Percentiles rank a stretch among this genome's conserved stretches.
Conservation (phyloP, 2,113 vertebrate species). For the Manacus vitellinus region DNA sequence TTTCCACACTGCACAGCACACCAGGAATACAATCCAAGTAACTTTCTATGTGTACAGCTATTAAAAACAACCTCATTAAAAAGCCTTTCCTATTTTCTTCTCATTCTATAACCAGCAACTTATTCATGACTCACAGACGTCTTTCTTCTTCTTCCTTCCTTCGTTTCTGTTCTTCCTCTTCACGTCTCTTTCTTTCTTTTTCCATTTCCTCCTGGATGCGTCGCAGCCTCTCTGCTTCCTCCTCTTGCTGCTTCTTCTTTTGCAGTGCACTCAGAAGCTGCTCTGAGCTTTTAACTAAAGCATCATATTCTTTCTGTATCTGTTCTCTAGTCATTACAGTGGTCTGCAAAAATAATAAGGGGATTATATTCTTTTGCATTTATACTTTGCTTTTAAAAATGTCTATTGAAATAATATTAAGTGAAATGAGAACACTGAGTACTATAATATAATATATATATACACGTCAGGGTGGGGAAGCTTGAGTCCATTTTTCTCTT, state of each 20-base stretch:
- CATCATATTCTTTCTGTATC: constrained; percentile 87
- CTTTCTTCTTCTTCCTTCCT: constrained; percentile 90
- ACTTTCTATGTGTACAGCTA: not conserved
- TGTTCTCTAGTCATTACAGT: constrained; percentile 88
- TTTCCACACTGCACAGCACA: not conserved
- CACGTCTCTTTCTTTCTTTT: constrained; percentile 84
- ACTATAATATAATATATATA: not conserved
- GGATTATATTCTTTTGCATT: not conserved
- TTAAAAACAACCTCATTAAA: not conserved
- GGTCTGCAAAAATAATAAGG: constrained; percentile 66
- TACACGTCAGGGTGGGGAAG: not conserved
- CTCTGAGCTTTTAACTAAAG: constrained; percentile 88
- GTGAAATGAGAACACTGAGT: not conserved
- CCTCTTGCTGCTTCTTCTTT: constrained; percentile 93
- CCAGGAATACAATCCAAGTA: not conserved
- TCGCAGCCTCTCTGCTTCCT: constrained; percentile 88
- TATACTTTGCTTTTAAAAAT: not conserved
- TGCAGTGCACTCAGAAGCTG: constrained; percentile 87
- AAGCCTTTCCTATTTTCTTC: not conserved
- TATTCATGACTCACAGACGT: constrained; percentile 80
- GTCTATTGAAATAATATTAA: not conserved
- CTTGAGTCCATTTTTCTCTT: not conserved
- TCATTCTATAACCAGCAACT: not conserved
- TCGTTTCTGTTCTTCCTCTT: constrained; percentile 85
- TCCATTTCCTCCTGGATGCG: constrained; percentile 97